These are phyloP conservation scores for Aphrocallistes beatrix DNA, from an alignment of 37 sponge, comb jelly and placozoan genomes.

Conservation along the genomic window DNA sequence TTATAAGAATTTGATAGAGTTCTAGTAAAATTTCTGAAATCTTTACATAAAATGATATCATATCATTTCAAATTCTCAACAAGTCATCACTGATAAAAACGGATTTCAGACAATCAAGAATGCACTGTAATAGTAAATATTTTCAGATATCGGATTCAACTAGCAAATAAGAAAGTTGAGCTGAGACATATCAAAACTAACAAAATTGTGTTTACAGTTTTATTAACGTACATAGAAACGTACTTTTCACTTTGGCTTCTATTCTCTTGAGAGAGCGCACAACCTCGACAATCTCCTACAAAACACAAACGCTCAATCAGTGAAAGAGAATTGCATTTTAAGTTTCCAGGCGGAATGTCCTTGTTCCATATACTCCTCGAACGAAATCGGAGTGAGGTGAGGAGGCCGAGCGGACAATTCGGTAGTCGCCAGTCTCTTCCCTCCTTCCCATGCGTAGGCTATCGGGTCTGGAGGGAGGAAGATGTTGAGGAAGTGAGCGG, in stretches of 20 bases:
- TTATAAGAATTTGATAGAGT: too few species aligned
- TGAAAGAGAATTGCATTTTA: background rate
- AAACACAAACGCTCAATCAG: background rate
- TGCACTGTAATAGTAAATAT: too few species aligned
- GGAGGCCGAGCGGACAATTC: background rate
- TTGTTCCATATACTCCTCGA: slow-evolving; percentile 58
- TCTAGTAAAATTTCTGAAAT: too few species aligned
- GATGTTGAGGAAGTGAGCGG: slow-evolving; percentile 44
- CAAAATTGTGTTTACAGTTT: too few species aligned
- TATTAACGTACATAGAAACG: too few species aligned
- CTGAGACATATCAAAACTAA: too few species aligned
- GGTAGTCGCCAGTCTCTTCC: background rate
- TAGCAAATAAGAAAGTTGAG: too few species aligned
- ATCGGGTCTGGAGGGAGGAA: slow-evolving; percentile 41
- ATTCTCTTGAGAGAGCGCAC: background rate
- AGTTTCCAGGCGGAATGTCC: slow-evolving; percentile 46
- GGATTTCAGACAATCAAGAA: too few species aligned
- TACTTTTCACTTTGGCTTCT: background rate
- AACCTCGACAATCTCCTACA: background rate
- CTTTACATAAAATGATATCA: too few species aligned
- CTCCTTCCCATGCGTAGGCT: slow-evolving; percentile 66
- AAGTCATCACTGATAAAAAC: too few species aligned
- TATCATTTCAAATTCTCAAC: too few species aligned
- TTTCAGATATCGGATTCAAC: too few species aligned
- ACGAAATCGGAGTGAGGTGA: slow-evolving; percentile 28